Conservation (phyloP, 2,888 invertebrate genomes). For the Podotricha telesiphe region DNA sequence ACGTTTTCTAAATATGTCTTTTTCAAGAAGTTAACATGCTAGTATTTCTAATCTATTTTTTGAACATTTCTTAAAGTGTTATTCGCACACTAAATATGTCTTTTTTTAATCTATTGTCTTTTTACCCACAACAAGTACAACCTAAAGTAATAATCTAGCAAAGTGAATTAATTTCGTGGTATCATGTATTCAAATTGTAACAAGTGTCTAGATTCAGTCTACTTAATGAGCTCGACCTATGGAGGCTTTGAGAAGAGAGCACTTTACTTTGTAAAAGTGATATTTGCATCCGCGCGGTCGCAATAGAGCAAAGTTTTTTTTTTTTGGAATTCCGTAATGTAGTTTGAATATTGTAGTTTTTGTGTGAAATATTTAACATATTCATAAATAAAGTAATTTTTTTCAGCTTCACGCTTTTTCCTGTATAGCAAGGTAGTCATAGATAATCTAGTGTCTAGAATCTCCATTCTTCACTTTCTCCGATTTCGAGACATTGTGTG, state of each 20-base stretch:
- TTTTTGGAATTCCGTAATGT: conserved; percentile 19
- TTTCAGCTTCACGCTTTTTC: no score
- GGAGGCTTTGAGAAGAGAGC: conserved; percentile 33
- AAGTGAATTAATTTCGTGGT: background rate
- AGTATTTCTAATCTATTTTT: no score
- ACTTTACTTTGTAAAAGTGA: conserved; percentile 30
- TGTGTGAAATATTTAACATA: background rate
- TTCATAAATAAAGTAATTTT: no score
- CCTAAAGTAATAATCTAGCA: background rate
- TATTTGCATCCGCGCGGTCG: conserved; percentile 29
- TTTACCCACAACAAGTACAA: background rate
- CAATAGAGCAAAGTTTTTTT: conserved; percentile 11
- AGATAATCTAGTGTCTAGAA: no score
- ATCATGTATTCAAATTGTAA: conserved; percentile 17
- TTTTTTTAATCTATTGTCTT: background rate
- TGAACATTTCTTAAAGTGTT: no score
- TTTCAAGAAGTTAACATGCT: no score
- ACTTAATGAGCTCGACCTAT: conserved; percentile 31
- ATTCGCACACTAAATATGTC: no score
- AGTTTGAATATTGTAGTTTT: background rate
- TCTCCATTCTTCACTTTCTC: no score
- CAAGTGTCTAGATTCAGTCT: conserved; percentile 27
- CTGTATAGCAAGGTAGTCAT: no score
- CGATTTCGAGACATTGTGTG: no score
- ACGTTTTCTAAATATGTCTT: no score